These are phyloP conservation scores for Rotaria sp. DNA, from an alignment of 2,888 invertebrate genomes.

Conservation along the genomic window DNA sequence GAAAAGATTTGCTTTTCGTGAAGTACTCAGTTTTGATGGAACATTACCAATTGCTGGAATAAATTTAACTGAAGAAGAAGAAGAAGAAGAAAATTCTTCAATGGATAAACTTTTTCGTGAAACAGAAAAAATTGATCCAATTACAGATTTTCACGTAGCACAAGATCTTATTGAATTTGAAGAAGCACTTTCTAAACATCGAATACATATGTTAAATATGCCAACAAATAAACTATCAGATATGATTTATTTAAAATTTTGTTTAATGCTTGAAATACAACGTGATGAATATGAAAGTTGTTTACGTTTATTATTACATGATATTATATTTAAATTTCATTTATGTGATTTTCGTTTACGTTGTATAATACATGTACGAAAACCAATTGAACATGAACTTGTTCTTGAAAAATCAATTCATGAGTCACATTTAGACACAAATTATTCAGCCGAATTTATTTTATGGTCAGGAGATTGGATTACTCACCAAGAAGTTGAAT, in stretches of 20 bases:
- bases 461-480: neutral
- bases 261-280: neutral
- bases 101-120: neutral
- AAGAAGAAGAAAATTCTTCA: neutral
- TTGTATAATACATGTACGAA: constrained; percentile 4
- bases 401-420: neutral
- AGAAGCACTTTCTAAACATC: neutral
- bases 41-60: neutral
- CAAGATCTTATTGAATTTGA: constrained; percentile 4
- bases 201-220: neutral
- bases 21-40: constrained; percentile 8
- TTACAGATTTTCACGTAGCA: neutral
- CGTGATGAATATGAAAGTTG: constrained; percentile 21
- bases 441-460: neutral
- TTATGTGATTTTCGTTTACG: neutral
- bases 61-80: neutral
- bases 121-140: neutral
- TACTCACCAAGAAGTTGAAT: constrained; percentile 9
- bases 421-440: neutral
- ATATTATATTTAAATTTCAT: constrained; percentile 27
- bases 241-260: constrained; percentile 30
- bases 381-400: constrained; percentile 5
- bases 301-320: neutral
- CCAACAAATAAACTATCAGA: neutral
- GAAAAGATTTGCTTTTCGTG: neutral